Evolutionary conservation across 2,113 vertebrate genomes (phyloP).

Genomic region (Anseranas semipalmata): DNA sequence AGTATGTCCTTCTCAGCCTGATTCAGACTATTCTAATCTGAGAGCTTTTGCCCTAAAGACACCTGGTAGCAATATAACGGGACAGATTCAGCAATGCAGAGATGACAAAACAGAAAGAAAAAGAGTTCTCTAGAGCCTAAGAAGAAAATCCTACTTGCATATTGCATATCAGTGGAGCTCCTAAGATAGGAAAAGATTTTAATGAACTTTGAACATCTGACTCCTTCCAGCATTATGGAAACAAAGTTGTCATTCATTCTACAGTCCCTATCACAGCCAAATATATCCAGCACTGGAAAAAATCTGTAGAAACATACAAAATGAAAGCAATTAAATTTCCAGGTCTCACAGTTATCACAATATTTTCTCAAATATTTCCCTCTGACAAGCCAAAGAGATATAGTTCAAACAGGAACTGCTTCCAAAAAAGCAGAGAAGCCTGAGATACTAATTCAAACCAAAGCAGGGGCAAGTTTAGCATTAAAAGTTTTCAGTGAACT

Average conservation of each 20-base stretch:
- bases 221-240: conserved; percentile 39
- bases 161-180: neutral
- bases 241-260: conserved; percentile 37
- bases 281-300: conserved; percentile 21
- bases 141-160: neutral
- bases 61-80: neutral
- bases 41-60: neutral
- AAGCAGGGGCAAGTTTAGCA: neutral
- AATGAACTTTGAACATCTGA: conserved; percentile 28
- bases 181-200: neutral
- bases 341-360: conserved; percentile 20
- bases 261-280: conserved; percentile 1
- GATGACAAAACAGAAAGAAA: neutral
- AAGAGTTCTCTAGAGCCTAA: neutral
- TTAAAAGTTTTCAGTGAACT: neutral
- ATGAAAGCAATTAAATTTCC: conserved; percentile 41
- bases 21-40: neutral
- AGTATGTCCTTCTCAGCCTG: neutral
- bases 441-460: neutral
- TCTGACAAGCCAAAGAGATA: neutral
- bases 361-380: conserved; percentile 29
- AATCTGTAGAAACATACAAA: conserved; percentile 11
- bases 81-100: neutral
- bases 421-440: neutral
- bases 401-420: neutral